phyloP scores from a whole-genome alignment of 2,888 invertebrate genomes.

The Apamea monoglypha region DNA sequence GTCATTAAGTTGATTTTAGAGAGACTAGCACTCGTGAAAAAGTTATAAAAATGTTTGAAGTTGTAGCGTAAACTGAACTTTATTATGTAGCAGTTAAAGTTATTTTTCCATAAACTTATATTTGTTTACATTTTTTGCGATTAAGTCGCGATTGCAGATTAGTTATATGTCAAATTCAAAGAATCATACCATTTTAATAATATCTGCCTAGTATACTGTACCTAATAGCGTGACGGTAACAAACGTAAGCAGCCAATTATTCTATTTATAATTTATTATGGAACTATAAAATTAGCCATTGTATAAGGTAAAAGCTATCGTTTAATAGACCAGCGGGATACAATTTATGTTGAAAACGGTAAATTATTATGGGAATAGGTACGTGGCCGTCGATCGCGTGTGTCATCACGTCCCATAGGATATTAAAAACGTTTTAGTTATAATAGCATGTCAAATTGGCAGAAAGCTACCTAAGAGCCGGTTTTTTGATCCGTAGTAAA shows the following conservation, averaged over 20 bases:
- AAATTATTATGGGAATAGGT: slow-evolving; percentile 5
- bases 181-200: neutral
- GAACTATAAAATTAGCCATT: slow-evolving; percentile 4
- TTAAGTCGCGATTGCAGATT: too few relatives aligned
- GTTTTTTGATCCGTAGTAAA: too few relatives aligned
- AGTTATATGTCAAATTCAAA: neutral
- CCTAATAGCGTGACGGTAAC: neutral
- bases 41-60: too few relatives aligned
- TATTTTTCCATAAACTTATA: too few relatives aligned
- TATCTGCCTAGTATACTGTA: neutral
- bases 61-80: too few relatives aligned
- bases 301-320: slow-evolving; percentile 26
- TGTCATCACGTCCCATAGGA: slow-evolving; percentile 25
- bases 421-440: slow-evolving; percentile 32
- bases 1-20: too few relatives aligned
- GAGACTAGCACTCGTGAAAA: too few relatives aligned
- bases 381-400: slow-evolving; percentile 27
- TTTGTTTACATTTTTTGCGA: too few relatives aligned
- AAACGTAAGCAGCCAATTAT: neutral
- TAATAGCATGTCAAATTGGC: slow-evolving; percentile 17
- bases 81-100: too few relatives aligned
- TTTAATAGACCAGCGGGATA: slow-evolving; percentile 10
- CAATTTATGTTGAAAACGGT: slow-evolving; percentile 9
- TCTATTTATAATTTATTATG: neutral
- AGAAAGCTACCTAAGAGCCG: neutral